phyloP scores from a whole-genome alignment of 1,140 invertebrate genomes.

The Bombus haemorrhoidalis region DNA sequence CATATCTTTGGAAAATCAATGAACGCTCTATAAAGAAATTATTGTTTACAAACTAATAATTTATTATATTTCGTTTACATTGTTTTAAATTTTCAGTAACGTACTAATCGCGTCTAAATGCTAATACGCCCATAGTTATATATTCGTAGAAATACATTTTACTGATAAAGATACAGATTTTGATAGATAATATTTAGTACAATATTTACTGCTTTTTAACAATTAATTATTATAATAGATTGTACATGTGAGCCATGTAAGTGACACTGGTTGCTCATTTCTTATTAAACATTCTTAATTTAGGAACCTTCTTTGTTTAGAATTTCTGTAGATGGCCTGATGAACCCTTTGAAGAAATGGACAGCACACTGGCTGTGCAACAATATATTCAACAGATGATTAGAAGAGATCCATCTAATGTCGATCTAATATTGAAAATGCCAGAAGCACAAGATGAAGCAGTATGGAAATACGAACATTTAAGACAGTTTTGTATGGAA shows the following conservation, averaged over 20 bases:
- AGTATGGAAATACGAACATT: slow-evolving; percentile 99
- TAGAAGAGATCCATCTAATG: slow-evolving; percentile 94
- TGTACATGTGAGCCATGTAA: neutral
- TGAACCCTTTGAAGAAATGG: slow-evolving; percentile 99
- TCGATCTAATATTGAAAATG: slow-evolving; percentile 97
- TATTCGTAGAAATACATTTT: neutral
- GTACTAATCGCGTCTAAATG: neutral
- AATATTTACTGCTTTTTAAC: neutral
- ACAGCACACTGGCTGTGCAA: slow-evolving; percentile 98
- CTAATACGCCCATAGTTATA: slow-evolving; percentile 8
- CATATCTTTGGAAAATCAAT: slow-evolving; percentile 52
- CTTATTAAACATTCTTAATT: neutral
- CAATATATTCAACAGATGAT: slow-evolving; percentile 99
- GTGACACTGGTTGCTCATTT: neutral
- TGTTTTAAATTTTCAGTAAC: neutral
- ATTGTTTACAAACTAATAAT: slow-evolving; percentile 41
- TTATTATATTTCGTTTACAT: slow-evolving; percentile 20
- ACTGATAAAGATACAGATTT: neutral
- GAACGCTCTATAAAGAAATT: slow-evolving; percentile 14
- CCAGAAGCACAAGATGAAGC: slow-evolving; percentile 99
- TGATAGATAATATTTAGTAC: neutral
- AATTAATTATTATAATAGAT: neutral
- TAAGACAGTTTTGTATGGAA: slow-evolving; percentile 99
- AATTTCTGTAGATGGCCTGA: slow-evolving; percentile 99
- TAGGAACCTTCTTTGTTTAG: slow-evolving; percentile 82